A percentile compares a stretch with the other conserved stretches of the same genome.
phyloP scores from a whole-genome alignment of 35 echinoderm and acorn worm genomes.

The Lytechinus variegatus region DNA sequence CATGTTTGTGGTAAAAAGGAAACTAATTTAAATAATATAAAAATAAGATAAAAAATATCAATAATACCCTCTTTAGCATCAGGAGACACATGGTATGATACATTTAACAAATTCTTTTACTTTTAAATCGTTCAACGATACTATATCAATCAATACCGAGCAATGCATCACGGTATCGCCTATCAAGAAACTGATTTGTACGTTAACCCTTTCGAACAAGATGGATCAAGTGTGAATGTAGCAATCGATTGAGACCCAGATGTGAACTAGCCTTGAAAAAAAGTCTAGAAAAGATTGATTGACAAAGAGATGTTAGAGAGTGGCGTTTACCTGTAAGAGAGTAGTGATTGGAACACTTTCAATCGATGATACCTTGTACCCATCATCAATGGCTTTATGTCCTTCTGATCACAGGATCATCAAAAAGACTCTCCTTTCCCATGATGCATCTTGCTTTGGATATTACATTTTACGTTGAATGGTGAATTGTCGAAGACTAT shows the following conservation, averaged over 20 bases:
- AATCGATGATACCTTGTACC: not conserved
- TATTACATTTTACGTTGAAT: not conserved
- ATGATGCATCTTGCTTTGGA: not conserved
- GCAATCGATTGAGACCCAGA: not conserved
- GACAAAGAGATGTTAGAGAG: not conserved
- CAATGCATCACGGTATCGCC: not conserved
- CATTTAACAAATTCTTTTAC: too few species aligned
- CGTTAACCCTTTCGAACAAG: not conserved
- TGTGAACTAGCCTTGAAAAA: not conserved
- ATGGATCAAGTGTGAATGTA: not conserved
- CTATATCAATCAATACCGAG: too few species aligned
- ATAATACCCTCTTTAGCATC: too few species aligned
- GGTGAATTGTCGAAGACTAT: not conserved
- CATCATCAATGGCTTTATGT: not conserved
- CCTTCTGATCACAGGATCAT: not conserved
- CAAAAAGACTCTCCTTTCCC: not conserved
- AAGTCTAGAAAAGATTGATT: not conserved
- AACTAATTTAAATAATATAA: too few species aligned
- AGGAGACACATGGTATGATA: too few species aligned
- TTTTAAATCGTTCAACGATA: too few species aligned
- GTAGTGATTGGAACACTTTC: not conserved
- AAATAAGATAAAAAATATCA: too few species aligned
- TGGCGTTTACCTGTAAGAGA: not conserved
- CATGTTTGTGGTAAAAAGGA: too few species aligned
- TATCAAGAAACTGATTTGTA: not conserved